Evolutionary conservation across 2,888 invertebrate species (phyloP), one percentile per base, ranked within the genome.

Genomic region (Agrotis clavis): DNA sequence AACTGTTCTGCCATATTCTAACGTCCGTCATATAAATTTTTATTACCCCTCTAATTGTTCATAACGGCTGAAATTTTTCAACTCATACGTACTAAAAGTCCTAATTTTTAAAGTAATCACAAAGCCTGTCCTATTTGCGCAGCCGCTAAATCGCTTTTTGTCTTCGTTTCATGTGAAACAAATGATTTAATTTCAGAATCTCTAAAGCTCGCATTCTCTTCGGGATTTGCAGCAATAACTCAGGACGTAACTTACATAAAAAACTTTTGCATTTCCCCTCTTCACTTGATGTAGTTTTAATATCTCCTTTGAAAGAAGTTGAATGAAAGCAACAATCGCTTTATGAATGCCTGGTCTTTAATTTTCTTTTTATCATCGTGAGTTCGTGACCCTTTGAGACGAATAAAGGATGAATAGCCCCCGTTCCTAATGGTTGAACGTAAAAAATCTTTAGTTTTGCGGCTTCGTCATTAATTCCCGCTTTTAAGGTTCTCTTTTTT

Each of bases 281-380:
- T 83, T 41, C 82, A 81, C 87, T 88, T 88, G 86, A 89, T 90
- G 82, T 88, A 86, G 86, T 90, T 91, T 91, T 90, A 91, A 91
- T 87, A 87, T 86, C 81, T 80, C 72, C 16, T 67, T 74, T 80
- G 61, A 82, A 82, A 77, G 77, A 72, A 77, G 71, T 78, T 76
- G 82, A 82, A 83, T 80, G 73, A 83, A 86, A 86, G 86, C 87
- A 89, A 91, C 90, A 90, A 92, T 89, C 85, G 84, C 80, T 88
- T 90, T 89, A 88, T 89, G 88, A 93, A 91, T 87, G 85, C 79
- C 75, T 67, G 76, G 75, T 83, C 83, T 91, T 91, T 90, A 89
- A 91, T 91, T 90, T 91, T 89, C 82, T 89, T 89, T 91, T 91
- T 90, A 90, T 86, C 81, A 82, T 79, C 84, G 79, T 87, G 86